Evolutionary conservation across 2,888 invertebrate species (phyloP), one percentile per base, ranked within the genome.

Genomic region (Diaprepes abbreviatus): DNA sequence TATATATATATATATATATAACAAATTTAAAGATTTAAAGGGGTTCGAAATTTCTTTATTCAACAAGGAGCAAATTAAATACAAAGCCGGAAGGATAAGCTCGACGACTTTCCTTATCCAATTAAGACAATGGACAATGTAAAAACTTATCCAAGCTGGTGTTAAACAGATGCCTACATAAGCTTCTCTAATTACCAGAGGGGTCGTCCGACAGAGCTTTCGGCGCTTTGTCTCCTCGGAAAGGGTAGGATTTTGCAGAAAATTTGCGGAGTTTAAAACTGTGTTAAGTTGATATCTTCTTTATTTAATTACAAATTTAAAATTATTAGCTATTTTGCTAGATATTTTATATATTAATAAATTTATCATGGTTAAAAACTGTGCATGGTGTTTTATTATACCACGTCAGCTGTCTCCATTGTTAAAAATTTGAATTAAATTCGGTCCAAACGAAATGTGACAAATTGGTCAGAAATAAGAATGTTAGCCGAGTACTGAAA

Each of bases 161-260:
- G 58, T 58, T 12, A 40, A 58, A 40, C 58, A 58, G 40, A 58
- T 40, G 58, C 40, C 17, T 40, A 40, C n/a, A 40, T 40, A 40
- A 40, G 40, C 40, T 40, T 17, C 17, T 40, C 40, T 40, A 40
- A 40, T 40, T 40, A 40, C 36, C 40, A 17, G 7, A 40, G 40
- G 40, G 40, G 40, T 17, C 40, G 40, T 1, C 33, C 17, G 40
- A 40, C 6, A 40, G 17, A 17, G 16, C 17, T 17, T 17, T 40
- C 40, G 7, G 7, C 16, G 17, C 40, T 40, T 40, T 40, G 40
- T 40, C 40, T 40, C 2, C 9, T 17, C 6, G 7, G 7, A 17
- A 40, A 16, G 40, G 36, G 12, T 12, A 36, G 5, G 14, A n/a
- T 36, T 36, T n/a, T 36, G 6, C 2, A 9, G 33, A 10, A 33